These are phyloP conservation scores for Parotia lawesii DNA, from an alignment of 2,113 vertebrate genomes.

Conservation along the genomic window DNA sequence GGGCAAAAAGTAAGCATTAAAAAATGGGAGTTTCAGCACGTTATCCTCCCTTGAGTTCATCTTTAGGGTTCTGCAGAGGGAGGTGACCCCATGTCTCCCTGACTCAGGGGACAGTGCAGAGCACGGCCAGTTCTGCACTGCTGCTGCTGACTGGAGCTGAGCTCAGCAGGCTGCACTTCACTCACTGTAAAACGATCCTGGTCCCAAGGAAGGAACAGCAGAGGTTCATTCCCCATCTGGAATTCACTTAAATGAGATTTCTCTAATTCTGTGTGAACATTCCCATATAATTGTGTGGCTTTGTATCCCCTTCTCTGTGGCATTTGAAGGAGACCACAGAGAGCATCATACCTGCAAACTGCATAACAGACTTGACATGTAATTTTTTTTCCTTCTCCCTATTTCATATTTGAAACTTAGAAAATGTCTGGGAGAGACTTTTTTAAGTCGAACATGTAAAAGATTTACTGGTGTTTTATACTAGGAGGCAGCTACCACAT, in stretches of 20 bases:
- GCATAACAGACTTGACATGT: not conserved
- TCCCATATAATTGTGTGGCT: not conserved
- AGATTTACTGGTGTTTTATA: not conserved
- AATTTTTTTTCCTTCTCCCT: not conserved
- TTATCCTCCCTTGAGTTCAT: not conserved
- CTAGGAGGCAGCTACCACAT: not conserved
- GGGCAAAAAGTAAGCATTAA: not conserved
- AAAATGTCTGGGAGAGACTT: not conserved
- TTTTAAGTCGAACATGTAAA: not conserved
- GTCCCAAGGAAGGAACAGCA: not conserved
- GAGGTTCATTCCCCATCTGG: not conserved
- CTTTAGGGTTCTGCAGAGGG: not conserved
- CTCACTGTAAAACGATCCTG: not conserved
- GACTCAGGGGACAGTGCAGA: not conserved
- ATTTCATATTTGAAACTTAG: not conserved
- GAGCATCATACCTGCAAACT: not conserved
- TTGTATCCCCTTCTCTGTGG: not conserved
- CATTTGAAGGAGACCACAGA: not conserved
- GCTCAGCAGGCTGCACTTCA: not conserved
- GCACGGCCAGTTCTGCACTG: not conserved
- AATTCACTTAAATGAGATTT: not conserved
- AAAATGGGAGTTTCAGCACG: accelerated
- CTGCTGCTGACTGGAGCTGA: not conserved
- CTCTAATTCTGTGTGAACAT: not conserved
- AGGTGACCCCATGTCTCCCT: not conserved